Conservation (phyloP, 2,113 vertebrate genomes). For the Tetrax tetrax region DNA sequence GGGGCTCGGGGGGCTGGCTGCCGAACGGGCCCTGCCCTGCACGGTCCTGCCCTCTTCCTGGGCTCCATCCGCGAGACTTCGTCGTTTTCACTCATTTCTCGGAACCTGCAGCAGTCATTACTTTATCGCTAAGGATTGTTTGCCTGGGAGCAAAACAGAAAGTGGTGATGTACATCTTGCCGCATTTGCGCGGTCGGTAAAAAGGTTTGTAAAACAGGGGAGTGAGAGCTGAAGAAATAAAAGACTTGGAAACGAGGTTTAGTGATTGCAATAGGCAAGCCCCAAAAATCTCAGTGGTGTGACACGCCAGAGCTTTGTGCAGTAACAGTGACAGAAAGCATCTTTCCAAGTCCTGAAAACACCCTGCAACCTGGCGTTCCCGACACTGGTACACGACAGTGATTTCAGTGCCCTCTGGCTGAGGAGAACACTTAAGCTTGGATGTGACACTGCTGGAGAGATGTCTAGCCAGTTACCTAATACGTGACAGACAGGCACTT, state of each 20-base stretch:
- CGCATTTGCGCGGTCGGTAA: not conserved
- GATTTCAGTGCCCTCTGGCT: not conserved
- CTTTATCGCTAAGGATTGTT: not conserved
- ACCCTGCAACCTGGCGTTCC: not conserved
- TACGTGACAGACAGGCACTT: not conserved
- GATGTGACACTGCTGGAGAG: not conserved
- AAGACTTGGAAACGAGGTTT: not conserved
- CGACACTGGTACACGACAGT: not conserved
- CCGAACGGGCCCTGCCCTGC: not conserved
- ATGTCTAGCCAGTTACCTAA: not conserved
- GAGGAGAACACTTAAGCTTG: not conserved
- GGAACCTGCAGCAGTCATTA: not conserved
- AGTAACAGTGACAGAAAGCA: not conserved
- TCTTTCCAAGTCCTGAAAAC: not conserved
- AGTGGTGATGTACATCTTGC: too few relatives aligned
- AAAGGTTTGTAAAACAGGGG: rapidly evolving
- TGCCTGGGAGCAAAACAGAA: not conserved
- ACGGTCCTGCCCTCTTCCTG: not conserved
- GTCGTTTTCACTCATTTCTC: not conserved
- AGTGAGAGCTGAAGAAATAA: not conserved
- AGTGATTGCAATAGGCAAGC: not conserved
- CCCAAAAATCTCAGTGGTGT: not conserved
- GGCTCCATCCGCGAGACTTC: too few relatives aligned
- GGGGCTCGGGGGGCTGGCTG: not conserved
- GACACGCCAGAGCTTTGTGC: not conserved